Conservation (phyloP, 2,113 vertebrate genomes). For the Pterocles burchelli region DNA sequence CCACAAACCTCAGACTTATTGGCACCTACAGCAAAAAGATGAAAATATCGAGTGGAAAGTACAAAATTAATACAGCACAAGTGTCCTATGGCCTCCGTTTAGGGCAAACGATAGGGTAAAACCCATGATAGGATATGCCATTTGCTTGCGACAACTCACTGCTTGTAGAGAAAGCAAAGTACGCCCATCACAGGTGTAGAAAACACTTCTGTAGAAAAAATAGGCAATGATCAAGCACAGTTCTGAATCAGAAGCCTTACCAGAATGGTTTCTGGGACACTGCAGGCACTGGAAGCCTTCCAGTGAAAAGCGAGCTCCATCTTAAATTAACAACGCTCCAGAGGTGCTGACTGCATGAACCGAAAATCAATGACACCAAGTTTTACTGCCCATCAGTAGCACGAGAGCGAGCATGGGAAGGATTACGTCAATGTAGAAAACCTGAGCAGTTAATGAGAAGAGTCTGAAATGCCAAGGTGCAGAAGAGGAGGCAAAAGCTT, state of each 20-base stretch:
- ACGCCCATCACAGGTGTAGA: background rate
- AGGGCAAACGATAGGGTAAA: background rate
- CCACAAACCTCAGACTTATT: background rate
- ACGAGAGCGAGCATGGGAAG: background rate
- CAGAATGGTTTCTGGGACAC: background rate
- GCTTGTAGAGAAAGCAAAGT: background rate
- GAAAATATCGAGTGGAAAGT: background rate
- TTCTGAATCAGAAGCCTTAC: background rate
- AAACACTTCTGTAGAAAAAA: rapidly evolving
- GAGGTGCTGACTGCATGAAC: background rate
- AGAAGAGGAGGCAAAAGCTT: background rate
- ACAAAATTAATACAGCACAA: background rate
- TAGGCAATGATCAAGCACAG: background rate
- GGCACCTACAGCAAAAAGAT: background rate
- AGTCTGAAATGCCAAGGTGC: background rate
- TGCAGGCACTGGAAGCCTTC: background rate
- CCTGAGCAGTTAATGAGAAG: background rate
- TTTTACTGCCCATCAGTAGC: background rate
- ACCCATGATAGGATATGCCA: rapidly evolving
- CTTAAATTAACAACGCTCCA: background rate
- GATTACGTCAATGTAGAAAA: background rate
- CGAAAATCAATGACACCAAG: background rate
- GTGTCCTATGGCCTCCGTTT: background rate
- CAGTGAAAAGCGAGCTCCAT: background rate
- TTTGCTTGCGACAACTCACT: background rate